phyloP scores from a whole-genome alignment of 2,888 invertebrate genomes.

The Leptinotarsa peninsularis region DNA sequence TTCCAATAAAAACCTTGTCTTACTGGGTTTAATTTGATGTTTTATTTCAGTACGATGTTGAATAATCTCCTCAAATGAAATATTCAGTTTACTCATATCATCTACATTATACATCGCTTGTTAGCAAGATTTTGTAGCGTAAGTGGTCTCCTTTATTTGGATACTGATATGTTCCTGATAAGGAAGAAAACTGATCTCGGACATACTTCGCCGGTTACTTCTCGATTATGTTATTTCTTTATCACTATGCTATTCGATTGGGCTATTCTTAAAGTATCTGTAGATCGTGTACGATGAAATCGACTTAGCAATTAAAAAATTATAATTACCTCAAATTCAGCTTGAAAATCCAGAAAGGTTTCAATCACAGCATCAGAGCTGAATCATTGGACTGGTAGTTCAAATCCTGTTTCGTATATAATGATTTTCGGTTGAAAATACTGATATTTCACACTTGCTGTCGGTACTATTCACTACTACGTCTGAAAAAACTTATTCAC shows the following conservation, averaged over 20 bases:
- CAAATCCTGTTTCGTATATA: no score
- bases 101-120: background rate
- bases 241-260: background rate
- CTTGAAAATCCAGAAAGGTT: no score
- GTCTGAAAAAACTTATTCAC: no score
- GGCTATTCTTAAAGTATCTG: background rate
- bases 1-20: background rate
- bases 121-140: background rate
- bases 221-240: background rate
- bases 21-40: background rate
- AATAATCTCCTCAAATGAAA: background rate
- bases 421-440: no score
- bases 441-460: no score
- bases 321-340: no score
- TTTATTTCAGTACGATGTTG: background rate
- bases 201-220: background rate
- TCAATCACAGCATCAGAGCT: no score
- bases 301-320: background rate
- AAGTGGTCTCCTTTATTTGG: background rate
- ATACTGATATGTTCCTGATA: background rate
- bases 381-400: no score
- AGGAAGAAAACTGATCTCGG: background rate
- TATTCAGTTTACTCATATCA: background rate
- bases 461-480: no score
- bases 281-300: background rate